Conservation (phyloP, 92 coral and sea anemone genomes). For the Parazoanthus atlanticus region DNA sequence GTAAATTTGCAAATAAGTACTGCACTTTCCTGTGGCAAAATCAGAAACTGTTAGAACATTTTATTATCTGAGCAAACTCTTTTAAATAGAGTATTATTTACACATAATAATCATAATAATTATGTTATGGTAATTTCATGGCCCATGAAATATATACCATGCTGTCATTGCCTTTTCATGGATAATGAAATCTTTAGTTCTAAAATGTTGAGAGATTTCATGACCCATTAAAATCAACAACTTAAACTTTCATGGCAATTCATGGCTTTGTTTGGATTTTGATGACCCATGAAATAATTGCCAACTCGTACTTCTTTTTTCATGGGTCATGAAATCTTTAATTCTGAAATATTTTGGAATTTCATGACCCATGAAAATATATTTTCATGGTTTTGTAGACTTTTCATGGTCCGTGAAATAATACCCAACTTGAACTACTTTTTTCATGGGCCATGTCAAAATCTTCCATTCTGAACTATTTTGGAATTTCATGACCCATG, state of each 20-base stretch:
- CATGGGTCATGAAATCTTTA: constrained; percentile 11
- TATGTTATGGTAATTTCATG: background rate
- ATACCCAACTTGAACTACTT: too few species aligned
- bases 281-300: constrained; percentile 14
- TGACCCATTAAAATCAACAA: background rate
- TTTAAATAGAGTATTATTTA: too few species aligned
- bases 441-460: constrained; percentile 18
- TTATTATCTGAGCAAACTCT: too few species aligned
- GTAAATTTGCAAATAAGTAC: too few species aligned
- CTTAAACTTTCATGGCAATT: background rate
- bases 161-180: background rate
- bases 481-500: constrained; percentile 12
- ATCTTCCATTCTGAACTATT: background rate
- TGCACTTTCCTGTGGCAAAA: too few species aligned
- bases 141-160: background rate
- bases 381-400: background rate
- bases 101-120: too few species aligned
- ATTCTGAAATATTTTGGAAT: constrained; percentile 1
- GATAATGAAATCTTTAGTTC: background rate
- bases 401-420: constrained; percentile 16
- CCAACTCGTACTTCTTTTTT: constrained; percentile 1
- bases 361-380: constrained; percentile 7
- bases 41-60: too few species aligned
- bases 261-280: background rate
- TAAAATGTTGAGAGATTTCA: background rate